Evolutionary conservation across 2,797 vertebrate species (phyloP).

Genomic region (Tenualosa ilisha): DNA sequence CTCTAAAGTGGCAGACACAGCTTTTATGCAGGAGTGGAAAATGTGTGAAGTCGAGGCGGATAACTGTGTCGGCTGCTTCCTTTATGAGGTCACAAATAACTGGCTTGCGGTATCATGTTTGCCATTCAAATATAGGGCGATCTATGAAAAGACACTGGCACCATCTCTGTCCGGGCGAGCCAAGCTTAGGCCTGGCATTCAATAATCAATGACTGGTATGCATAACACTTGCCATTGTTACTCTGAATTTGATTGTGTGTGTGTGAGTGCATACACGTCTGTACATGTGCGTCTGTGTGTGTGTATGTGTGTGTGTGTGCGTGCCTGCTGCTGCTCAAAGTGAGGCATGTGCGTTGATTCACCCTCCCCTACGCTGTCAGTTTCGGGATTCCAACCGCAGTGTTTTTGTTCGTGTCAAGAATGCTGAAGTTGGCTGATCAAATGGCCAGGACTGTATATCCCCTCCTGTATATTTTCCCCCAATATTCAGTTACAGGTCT

Average conservation of each 20-base stretch:
- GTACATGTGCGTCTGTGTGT: not conserved
- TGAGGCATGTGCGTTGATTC: not conserved
- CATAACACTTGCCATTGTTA: constrained; percentile 39
- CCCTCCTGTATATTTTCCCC: constrained; percentile 26
- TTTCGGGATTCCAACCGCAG: not conserved
- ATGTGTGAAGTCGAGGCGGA: constrained; percentile 42
- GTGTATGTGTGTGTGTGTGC: constrained; percentile 27
- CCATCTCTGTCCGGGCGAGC: constrained; percentile 40
- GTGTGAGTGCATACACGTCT: constrained; percentile 9
- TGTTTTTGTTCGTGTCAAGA: constrained; percentile 16
- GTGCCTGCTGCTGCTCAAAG: not conserved
- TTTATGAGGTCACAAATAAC: constrained; percentile 67
- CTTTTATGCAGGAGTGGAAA: constrained; percentile 34
- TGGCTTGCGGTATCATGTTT: constrained; percentile 64
- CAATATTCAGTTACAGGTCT: constrained; percentile 69
- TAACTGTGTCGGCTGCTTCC: constrained; percentile 49
- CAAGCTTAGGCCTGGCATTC: constrained; percentile 29
- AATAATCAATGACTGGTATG: constrained; percentile 50
- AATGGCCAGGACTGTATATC: constrained; percentile 36
- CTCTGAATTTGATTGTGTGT: constrained; percentile 16
- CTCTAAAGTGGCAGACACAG: not conserved
- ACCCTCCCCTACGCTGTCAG: not conserved
- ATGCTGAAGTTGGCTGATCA: constrained; percentile 25
- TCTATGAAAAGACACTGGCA: constrained; percentile 47
- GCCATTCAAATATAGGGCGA: constrained; percentile 46